Base-by-base conservation (phyloP, 1,140 invertebrate genomes). In the Cryptotermes secundus region DNA sequence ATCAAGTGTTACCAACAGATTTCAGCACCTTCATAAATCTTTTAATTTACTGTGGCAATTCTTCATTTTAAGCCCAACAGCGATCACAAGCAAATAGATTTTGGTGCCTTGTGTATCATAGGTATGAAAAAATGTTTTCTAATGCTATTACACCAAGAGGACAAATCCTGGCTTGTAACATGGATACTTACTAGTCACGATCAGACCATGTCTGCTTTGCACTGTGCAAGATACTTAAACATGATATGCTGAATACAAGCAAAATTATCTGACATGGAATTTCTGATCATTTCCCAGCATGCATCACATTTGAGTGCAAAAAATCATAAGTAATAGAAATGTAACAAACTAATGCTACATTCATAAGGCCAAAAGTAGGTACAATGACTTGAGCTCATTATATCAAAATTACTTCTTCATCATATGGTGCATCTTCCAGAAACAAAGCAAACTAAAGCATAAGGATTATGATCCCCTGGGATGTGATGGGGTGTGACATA, bases 21-120 rank as follows among this genome's bases (percentile, higher is more conserved):
- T n/a, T 72, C 59, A 72, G 59, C 59, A 72, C 59, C 59, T n/a
- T n/a, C 59, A 72, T n/a, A 31, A 72, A 72, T 72, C 10, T 72
- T n/a, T 24, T 31, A 9, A 31, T 72, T 59, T 72, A 72, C 31
- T 72, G 59, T 72, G 59, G 59, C 59, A 72, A 14, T 72, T 72
- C 59, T n/a, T n/a, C n/a, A 72, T 72, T n/a, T 26, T 72, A 16
- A 72, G 59, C 26, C 2, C 31, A 72, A 72, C 45, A 49, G 31
- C 31, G 59, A 72, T 31, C 9, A 72, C 59, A 26, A 0, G 53
- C 31, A 72, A 72, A 72, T 72, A 72, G 26, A 72, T 72, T 72
- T 31, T 72, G 59, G n/a, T 72, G 59, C 59, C n/a, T 31, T n/a
- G 6, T 72, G 59, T n/a, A 72, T 26, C 45, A 49, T 31, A 31